Conservation (phyloP, 2,113 vertebrate genomes). For the Isichthys henryi region DNA sequence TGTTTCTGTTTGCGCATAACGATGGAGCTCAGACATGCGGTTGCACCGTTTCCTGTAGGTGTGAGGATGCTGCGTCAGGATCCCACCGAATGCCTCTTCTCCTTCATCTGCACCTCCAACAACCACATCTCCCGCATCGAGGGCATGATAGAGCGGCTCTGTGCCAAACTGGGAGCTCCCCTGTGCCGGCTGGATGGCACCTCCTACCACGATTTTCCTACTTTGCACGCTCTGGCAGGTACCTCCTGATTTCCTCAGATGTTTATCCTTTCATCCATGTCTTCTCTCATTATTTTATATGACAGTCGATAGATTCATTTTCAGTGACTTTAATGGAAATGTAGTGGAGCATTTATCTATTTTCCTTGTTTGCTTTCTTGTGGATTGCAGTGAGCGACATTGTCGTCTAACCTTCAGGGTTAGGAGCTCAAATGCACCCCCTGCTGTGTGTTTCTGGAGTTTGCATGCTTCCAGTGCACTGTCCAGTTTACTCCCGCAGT, state of each 20-base stretch:
- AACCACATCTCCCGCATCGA: slow-evolving; percentile 89
- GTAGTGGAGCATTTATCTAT: neutral
- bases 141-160: slow-evolving; percentile 83
- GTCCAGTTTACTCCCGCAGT: neutral
- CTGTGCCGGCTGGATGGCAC: slow-evolving; percentile 67
- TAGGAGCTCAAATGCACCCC: neutral
- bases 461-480: neutral
- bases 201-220: slow-evolving; percentile 74
- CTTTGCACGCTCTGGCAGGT: slow-evolving; percentile 72
- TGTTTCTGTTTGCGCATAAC: neutral
- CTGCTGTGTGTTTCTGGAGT: neutral
- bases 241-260: fast-evolving
- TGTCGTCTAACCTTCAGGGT: neutral
- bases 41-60: slow-evolving; percentile 52
- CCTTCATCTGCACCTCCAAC: slow-evolving; percentile 94
- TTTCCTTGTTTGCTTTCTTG: neutral
- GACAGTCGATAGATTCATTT: neutral
- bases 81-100: slow-evolving; percentile 84
- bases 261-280: neutral
- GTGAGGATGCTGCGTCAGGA: slow-evolving; percentile 84
- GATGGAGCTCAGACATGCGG: neutral
- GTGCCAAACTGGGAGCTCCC: slow-evolving; percentile 63
- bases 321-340: neutral
- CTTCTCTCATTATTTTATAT: neutral
- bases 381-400: neutral